A percentile compares a stretch with the other conserved stretches of the same genome.
Evolutionary conservation across 1,140 invertebrate genomes (phyloP).

Genomic region (Alviniconcha marisindica): DNA sequence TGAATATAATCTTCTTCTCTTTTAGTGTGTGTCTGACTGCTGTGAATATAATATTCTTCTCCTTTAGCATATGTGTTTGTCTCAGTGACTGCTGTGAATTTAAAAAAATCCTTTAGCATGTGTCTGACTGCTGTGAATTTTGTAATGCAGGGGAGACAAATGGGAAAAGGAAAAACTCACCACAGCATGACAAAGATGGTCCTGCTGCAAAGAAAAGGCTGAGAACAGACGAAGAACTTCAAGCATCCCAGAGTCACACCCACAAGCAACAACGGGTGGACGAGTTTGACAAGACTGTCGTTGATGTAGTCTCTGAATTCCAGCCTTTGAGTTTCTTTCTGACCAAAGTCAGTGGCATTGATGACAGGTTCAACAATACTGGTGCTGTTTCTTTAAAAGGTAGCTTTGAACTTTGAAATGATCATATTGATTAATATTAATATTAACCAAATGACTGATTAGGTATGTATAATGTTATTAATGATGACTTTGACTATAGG

Average conservation of each 20-base stretch:
- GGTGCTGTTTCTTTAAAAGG: conserved; percentile 70
- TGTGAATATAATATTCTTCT: no score
- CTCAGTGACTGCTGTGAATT: no score
- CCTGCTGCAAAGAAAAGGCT: not conserved
- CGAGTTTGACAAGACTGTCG: conserved; percentile 35
- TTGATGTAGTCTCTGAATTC: conserved; percentile 80
- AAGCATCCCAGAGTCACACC: not conserved
- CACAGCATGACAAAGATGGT: not conserved
- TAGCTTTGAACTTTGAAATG: no score
- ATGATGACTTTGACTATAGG: no score
- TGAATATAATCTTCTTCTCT: no score
- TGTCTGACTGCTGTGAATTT: not conserved
- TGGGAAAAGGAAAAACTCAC: not conserved
- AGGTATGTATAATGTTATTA: no score
- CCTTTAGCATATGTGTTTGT: no score
- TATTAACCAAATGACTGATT: no score
- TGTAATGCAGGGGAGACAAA: not conserved
- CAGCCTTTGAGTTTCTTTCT: conserved; percentile 89
- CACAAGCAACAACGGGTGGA: not conserved
- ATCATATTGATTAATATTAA: no score
- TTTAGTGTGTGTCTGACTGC: no score
- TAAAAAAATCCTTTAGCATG: no score
- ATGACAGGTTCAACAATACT: conserved; percentile 62
- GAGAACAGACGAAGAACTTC: not conserved
- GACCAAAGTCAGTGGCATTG: conserved; percentile 79